Evolutionary conservation across 37 sponge, comb jelly and placozoan species (phyloP).

Genomic region (Spongilla lacustris): DNA sequence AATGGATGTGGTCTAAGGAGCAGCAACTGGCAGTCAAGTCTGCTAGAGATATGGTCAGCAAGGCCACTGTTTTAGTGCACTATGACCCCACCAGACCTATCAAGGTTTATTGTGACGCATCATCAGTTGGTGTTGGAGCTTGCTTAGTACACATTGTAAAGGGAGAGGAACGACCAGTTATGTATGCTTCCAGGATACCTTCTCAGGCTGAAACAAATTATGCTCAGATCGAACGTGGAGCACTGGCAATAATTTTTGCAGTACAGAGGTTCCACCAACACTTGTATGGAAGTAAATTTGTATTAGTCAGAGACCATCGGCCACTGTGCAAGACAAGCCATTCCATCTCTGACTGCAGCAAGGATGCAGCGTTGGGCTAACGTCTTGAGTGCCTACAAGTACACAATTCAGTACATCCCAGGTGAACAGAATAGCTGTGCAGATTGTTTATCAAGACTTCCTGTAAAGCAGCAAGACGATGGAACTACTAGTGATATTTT

Average conservation of each 20-base stretch:
- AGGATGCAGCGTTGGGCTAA: no score
- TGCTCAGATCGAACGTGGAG: background rate
- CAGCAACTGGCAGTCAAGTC: background rate
- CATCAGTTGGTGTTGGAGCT: conserved; percentile 2
- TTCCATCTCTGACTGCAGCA: background rate
- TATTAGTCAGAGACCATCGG: background rate
- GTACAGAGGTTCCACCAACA: background rate
- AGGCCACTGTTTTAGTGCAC: background rate
- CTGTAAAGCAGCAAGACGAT: no score
- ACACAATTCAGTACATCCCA: background rate
- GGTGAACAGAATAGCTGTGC: background rate
- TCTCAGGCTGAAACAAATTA: background rate
- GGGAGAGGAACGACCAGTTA: conserved; percentile 6
- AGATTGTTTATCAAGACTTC: background rate
- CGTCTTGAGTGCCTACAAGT: no score
- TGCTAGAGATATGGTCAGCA: background rate
- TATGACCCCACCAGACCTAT: background rate
- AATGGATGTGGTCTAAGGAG: background rate
- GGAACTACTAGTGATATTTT: no score
- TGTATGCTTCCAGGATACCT: background rate
- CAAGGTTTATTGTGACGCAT: conserved; percentile 2
- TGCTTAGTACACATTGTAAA: background rate
- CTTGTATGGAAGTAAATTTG: conserved; percentile 1
- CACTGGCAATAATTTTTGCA: conserved; percentile 4
- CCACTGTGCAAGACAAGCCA: background rate